phyloP scores from a whole-genome alignment of 2,888 invertebrate genomes.

The Lasioglossum figueresi region DNA sequence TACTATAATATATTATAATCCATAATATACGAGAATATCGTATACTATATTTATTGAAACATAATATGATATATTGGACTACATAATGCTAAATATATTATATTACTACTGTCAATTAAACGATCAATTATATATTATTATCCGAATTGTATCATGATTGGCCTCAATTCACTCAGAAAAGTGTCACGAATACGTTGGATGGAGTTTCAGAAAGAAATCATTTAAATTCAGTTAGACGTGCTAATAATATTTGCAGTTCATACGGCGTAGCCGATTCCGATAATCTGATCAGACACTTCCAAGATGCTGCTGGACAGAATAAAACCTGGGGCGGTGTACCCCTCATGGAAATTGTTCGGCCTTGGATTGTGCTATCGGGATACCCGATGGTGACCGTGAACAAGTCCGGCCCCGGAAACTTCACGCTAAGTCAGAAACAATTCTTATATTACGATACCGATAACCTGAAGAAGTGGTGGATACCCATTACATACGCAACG shows the following conservation, averaged over 20 bases:
- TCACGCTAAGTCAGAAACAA: conserved; percentile 84
- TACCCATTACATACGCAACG: too few relatives aligned
- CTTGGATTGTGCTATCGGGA: conserved; percentile 88
- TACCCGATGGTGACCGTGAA: conserved; percentile 87
- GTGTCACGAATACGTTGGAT: not conserved
- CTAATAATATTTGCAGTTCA: conserved; percentile 40
- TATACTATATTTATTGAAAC: too few relatives aligned
- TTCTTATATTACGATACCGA: conserved; percentile 57
- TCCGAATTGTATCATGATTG: too few relatives aligned
- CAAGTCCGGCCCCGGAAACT: conserved; percentile 63
- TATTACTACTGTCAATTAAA: too few relatives aligned
- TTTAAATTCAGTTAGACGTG: not conserved
- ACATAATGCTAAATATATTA: too few relatives aligned
- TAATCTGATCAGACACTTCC: conserved; percentile 82
- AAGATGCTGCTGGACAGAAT: conserved; percentile 66
- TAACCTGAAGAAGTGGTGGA: too few relatives aligned
- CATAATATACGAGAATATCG: too few relatives aligned
- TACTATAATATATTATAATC: too few relatives aligned
- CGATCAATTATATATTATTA: too few relatives aligned
- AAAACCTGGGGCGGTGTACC: fast-evolving
- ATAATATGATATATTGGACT: too few relatives aligned
- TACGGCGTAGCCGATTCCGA: conserved; percentile 83
- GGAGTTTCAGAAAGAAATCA: too few relatives aligned
- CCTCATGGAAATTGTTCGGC: conserved; percentile 79
- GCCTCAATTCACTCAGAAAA: not conserved